Evolutionary conservation across 2,113 vertebrate genomes (phyloP).

Genomic region (Saiga tatarica): DNA sequence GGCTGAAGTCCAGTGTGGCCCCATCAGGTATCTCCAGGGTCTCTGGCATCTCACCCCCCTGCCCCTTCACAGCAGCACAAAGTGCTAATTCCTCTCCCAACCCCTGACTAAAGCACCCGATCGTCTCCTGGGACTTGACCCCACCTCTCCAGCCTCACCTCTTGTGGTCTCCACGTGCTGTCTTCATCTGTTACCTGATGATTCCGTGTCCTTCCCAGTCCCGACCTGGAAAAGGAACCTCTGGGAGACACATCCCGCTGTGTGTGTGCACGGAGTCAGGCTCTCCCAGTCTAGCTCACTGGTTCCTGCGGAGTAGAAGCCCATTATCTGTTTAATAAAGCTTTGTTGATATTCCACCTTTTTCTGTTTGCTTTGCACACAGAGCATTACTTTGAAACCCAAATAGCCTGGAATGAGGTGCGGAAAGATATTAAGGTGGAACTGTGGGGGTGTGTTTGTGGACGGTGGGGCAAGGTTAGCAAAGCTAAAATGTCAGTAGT

Average conservation of each 20-base stretch:
- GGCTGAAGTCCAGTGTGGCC: neutral
- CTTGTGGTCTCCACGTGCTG: neutral
- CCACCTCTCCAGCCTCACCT: neutral
- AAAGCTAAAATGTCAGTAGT: neutral
- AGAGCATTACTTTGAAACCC: constrained; percentile 52
- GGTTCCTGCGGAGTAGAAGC: neutral
- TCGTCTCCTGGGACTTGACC: neutral
- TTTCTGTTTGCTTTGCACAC: constrained; percentile 62
- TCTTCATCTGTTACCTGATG: neutral
- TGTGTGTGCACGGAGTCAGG: neutral
- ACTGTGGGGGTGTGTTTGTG: neutral
- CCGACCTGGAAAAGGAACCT: neutral
- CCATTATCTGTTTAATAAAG: constrained; percentile 37
- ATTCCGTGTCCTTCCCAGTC: neutral
- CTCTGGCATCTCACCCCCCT: neutral
- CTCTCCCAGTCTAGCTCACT: neutral
- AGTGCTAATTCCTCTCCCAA: neutral
- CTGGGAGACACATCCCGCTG: neutral
- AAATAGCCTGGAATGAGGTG: constrained; percentile 20
- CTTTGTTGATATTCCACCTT: constrained; percentile 24
- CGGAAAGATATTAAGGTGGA: neutral
- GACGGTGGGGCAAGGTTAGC: neutral
- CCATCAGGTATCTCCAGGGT: neutral
- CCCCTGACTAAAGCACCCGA: neutral
- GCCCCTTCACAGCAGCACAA: neutral